Base-by-base conservation (phyloP, 2,888 invertebrate species). In the Gastrophysa polygoni region DNA sequence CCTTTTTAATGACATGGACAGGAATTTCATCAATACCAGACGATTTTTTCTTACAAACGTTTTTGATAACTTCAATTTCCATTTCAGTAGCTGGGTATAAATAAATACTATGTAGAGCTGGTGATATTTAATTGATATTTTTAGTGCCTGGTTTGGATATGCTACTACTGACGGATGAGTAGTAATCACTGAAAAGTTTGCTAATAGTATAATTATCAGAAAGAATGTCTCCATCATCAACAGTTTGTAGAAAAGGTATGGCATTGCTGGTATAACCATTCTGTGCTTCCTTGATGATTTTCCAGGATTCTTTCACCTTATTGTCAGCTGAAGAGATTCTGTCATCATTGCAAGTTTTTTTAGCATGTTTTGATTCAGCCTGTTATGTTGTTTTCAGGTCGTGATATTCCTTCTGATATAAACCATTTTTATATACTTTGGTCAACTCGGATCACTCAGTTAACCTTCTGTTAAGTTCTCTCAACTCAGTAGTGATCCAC, bases 281-380 rank as follows among this genome's bases (percentile, higher is more conserved):
- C 14, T 49, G 29, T 29, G 29, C 29, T 28, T 49, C 24, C 29
- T 49, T 49, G 49, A 49, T 49, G 5, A 21, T 48, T 48, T 49
- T 49, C 29, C 49, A 49, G 1, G 29, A 49, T 29, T 49, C 2
- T 49, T 49, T 28, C 17, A 29, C 49, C 49, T 28, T 28, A 49
- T 49, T 49, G 29, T 49, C 49, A 10, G 49, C 24, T 29, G 49
- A 49, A 28, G 16, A 49, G 14, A 49, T 49, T 49, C 29, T 49
- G 28, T 49, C 49, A n/a, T 49, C 49, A 49, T 49, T 29, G 11
- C 10, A 49, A 49, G 49, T 49, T 49, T 49, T 49, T 49, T 49
- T 16, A 5, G n/a, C 49, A 6, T 16, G 49, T 49, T 49, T 28
- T 17, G 28, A 28, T 10, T 28, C 7, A 49, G 49, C 28, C 28